A percentile compares a stretch with the other conserved stretches of the same genome.
Conservation (phyloP, 2,888 invertebrate genomes). For the Drosophila meridionalis region DNA sequence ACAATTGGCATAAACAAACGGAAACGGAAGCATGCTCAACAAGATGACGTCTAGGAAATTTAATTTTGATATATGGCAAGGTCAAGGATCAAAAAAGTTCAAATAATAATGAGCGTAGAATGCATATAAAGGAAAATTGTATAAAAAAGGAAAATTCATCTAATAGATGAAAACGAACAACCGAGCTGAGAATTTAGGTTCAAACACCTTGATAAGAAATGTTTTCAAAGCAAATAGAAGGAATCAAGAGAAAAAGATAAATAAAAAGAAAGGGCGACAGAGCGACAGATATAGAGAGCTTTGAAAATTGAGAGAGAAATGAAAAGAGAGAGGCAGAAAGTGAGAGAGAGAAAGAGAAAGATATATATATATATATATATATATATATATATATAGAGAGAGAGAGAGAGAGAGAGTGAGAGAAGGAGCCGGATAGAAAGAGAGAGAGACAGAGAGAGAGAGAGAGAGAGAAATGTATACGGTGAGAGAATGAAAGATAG, state of each 20-base stretch:
- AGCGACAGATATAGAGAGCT: no score
- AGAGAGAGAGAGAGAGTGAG: neutral
- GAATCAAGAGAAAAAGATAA: no score
- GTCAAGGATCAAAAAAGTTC: neutral
- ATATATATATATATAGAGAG: neutral
- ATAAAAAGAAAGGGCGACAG: no score
- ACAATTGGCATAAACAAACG: slow-evolving; percentile 14
- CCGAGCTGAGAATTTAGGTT: neutral
- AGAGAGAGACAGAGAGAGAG: no score
- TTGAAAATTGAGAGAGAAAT: neutral
- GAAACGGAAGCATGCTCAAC: neutral
- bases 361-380: neutral
- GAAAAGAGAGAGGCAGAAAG: neutral
- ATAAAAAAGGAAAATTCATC: neutral
- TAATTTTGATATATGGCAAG: slow-evolving; percentile 6
- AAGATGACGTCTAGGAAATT: neutral
- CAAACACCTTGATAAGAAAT: no score
- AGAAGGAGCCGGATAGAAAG: neutral
- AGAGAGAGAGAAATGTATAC: no score
- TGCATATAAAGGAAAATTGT: neutral
- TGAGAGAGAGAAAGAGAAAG: neutral
- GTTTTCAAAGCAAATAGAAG: no score
- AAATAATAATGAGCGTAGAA: neutral
- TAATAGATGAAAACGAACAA: neutral
- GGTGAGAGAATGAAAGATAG: no score